Conservation (phyloP, 2,113 vertebrate genomes). For the Andinoacara biseriatus region DNA sequence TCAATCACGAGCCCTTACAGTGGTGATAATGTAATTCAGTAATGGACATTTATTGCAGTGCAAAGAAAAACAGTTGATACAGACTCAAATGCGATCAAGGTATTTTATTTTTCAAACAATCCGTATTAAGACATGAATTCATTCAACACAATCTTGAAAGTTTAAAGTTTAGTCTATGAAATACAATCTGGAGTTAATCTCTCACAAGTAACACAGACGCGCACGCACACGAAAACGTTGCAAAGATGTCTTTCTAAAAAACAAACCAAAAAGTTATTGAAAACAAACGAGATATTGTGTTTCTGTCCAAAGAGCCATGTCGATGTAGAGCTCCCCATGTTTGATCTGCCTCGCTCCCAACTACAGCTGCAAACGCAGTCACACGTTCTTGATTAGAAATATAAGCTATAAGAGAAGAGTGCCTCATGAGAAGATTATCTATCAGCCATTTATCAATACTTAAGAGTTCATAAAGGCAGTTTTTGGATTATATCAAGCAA, state of each 20-base stretch:
- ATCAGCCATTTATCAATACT: conserved; percentile 15
- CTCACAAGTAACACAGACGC: conserved; percentile 72
- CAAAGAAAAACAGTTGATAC: neutral
- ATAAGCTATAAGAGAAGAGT: conserved; percentile 15
- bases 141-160: conserved; percentile 81
- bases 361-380: conserved; percentile 47
- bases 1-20: neutral
- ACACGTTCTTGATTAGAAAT: conserved; percentile 36
- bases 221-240: conserved; percentile 68
- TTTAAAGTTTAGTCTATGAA: conserved; percentile 77
- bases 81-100: conserved; percentile 71
- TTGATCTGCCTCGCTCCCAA: conserved; percentile 57
- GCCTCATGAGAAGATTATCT: conserved; percentile 22
- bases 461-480: conserved; percentile 52
- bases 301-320: conserved; percentile 65
- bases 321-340: conserved; percentile 47
- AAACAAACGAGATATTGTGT: conserved; percentile 63
- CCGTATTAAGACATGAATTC: conserved; percentile 82
- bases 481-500: conserved; percentile 41
- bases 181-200: conserved; percentile 77
- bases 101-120: conserved; percentile 82
- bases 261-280: conserved; percentile 40
- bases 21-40: neutral
- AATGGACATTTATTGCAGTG: neutral
- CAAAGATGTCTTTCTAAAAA: conserved; percentile 59